Evolutionary conservation across 2,113 vertebrate genomes (phyloP).

Genomic region (Micronycteris hirsuta): DNA sequence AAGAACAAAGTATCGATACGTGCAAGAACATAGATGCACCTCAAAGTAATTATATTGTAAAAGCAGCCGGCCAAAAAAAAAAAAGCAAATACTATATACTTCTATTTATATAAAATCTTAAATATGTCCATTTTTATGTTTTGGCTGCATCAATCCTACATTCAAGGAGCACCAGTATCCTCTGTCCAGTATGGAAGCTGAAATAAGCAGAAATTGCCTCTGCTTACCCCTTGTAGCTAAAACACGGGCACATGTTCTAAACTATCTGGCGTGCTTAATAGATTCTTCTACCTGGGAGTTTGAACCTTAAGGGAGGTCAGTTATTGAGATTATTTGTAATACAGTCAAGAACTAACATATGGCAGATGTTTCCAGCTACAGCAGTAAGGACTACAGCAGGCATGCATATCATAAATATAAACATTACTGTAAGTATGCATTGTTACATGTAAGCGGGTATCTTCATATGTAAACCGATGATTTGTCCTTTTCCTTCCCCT

Average conservation of each 20-base stretch:
- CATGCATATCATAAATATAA: background rate
- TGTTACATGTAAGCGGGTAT: background rate
- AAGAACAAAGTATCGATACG: background rate
- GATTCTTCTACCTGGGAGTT: background rate
- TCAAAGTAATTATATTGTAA: background rate
- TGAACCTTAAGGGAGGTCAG: background rate
- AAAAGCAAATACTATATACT: background rate
- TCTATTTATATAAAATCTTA: background rate
- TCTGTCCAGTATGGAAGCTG: background rate
- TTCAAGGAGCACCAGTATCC: background rate
- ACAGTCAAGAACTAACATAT: background rate
- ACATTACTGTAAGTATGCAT: background rate
- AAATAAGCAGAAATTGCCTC: background rate
- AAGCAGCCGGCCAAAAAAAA: background rate
- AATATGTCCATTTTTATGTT: background rate
- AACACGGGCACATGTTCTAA: background rate
- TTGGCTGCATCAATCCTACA: background rate
- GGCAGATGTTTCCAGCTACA: background rate
- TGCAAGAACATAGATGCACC: background rate
- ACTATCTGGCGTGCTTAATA: background rate
- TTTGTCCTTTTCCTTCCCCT: background rate
- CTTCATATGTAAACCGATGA: background rate
- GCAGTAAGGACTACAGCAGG: background rate
- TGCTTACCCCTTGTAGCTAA: background rate
- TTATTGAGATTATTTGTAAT: background rate